Base-by-base conservation (phyloP, 2,113 vertebrate genomes). In the Zingel zingel region DNA sequence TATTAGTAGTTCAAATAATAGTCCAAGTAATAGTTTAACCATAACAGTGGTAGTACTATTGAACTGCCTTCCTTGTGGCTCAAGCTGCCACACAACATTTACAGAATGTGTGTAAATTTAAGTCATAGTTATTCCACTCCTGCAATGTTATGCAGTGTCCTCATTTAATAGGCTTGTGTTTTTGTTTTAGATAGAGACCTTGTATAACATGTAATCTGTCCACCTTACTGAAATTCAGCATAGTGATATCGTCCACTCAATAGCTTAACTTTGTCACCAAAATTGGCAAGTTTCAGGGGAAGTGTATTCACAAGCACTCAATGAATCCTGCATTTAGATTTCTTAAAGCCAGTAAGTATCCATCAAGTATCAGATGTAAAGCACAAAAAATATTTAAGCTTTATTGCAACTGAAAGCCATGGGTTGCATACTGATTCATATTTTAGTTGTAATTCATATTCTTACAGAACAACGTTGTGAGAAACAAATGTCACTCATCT, bases 371-470 rank as follows among this genome's bases (percentile, higher is more conserved):
- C n/a, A 25, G 64, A 50, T 25, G 19, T 19, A 5, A 33, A 67
- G 51, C 36, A 78, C 63, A 45, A 23, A 57, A 63, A 25, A 9
- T 0, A 30, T 25, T 33, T 18, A 39, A 39, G 39, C 10, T 39
- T 7, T 39, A 39, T 10, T 47, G 14, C 59, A 53, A 25, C 30
- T 10, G 6, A 30, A 18, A 66, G 30, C 51, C 30, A 16, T 36
- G 21, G 43, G n/a, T 83, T 51, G 53, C 9, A 5, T 10, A 30
- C 23, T 67, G 45, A 45, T 36, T 58, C 15, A n/a, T 74, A 48
- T 82, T 80, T 77, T 43, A 23, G 30, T 23, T 30, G 51, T 36
- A 36, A 58, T 70, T 84, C 25, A 63, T 45, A 43, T 8, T 36
- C 66, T 36, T 62, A 33, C 8, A 61, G n/a, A 74, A 66, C n/a